These are phyloP conservation scores for Aldrovandia affinis DNA, from an alignment of 2,797 vertebrate species.

Conservation along the genomic window DNA sequence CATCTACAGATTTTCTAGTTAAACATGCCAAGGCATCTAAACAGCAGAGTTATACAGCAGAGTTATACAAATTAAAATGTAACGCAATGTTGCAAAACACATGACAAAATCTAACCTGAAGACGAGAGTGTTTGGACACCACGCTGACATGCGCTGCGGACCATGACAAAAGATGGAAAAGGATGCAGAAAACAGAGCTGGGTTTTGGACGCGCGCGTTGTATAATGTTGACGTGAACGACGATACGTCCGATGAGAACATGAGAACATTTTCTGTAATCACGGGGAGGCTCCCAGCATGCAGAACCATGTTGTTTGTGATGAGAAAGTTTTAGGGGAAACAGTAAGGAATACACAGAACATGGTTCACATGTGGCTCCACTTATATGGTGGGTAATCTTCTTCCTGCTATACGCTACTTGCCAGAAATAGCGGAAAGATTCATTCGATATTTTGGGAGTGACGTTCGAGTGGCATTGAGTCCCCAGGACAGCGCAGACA, in stretches of 20 bases:
- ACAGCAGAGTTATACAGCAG: not conserved
- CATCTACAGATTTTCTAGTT: not conserved
- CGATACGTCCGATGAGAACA: not conserved
- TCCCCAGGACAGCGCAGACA: not conserved
- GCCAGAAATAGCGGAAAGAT: slow-evolving; percentile 25
- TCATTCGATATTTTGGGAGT: slow-evolving; percentile 18
- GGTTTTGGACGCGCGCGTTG: not conserved
- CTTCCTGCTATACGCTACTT: not conserved
- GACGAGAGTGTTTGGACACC: not conserved
- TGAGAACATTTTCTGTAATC: no score
- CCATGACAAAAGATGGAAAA: not conserved
- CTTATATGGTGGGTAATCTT: slow-evolving; percentile 22
- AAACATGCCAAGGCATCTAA: not conserved
- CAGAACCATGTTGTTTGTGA: slow-evolving; percentile 1
- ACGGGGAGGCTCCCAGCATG: not conserved
- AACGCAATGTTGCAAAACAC: not conserved
- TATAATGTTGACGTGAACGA: not conserved
- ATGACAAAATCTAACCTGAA: not conserved
- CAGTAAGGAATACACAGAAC: no score
- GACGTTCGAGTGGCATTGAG: not conserved
- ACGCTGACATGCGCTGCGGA: not conserved
- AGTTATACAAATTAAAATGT: not conserved
- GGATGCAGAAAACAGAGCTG: not conserved
- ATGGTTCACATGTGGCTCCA: slow-evolving; percentile 6
- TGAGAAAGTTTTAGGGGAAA: not conserved